phyloP scores from a whole-genome alignment of 2,888 invertebrate genomes.

The Antheraea yamamai region DNA sequence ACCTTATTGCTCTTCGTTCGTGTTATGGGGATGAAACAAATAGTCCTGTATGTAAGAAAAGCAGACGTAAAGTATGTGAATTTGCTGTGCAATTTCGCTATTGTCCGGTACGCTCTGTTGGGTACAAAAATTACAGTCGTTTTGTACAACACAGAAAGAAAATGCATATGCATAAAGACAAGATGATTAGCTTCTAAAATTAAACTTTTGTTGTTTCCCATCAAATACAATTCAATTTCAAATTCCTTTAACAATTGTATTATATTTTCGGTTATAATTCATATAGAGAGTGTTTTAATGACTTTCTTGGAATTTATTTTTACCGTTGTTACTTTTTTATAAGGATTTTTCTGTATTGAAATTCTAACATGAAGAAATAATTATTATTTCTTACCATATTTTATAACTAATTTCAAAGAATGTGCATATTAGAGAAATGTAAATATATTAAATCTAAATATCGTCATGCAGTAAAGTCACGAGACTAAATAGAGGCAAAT shows the following conservation, averaged over 20 bases:
- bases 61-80: slow-evolving; percentile 54
- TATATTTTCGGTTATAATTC: not conserved
- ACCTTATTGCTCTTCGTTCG: slow-evolving; percentile 66
- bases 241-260: not conserved
- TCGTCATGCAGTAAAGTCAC: too few relatives aligned
- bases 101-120: slow-evolving; percentile 68
- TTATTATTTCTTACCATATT: too few relatives aligned
- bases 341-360: too few relatives aligned
- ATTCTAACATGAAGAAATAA: too few relatives aligned
- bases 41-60: slow-evolving; percentile 55
- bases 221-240: not conserved
- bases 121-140: slow-evolving; percentile 52
- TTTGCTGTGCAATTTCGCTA: slow-evolving; percentile 56
- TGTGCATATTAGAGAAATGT: too few relatives aligned
- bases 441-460: too few relatives aligned
- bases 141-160: not conserved
- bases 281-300: not conserved
- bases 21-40: slow-evolving; percentile 65
- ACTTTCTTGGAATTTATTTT: too few relatives aligned
- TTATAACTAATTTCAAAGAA: too few relatives aligned
- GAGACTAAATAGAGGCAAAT: too few relatives aligned
- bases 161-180: not conserved
- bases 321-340: too few relatives aligned
- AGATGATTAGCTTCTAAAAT: not conserved
- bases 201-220: not conserved